phyloP scores from a whole-genome alignment of 2,797 vertebrate species.

The Carcharodon carcharias region DNA sequence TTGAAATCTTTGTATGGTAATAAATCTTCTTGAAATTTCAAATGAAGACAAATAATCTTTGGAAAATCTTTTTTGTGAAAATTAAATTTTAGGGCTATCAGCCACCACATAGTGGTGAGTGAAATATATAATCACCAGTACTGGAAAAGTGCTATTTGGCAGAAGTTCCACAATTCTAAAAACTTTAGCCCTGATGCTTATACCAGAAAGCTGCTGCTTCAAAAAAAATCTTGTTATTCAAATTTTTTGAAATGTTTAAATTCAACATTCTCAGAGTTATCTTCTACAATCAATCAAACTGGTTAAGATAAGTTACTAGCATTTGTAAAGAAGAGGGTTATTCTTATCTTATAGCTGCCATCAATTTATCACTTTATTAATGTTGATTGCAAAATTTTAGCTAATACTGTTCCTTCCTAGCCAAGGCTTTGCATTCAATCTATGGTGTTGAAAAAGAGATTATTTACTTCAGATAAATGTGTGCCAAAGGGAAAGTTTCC shows the following conservation, averaged over 20 bases:
- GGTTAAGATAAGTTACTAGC: neutral
- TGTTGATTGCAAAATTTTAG: neutral
- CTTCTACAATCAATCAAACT: neutral
- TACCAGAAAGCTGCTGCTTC: neutral
- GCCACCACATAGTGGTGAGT: neutral
- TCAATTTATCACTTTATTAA: neutral
- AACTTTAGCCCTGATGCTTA: neutral
- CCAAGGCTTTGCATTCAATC: neutral
- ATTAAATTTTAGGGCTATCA: neutral
- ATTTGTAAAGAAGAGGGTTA: neutral
- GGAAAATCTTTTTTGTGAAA: neutral
- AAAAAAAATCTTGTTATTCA: neutral
- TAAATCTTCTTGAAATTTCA: conserved; percentile 25
- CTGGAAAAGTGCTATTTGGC: neutral
- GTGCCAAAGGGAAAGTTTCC: neutral
- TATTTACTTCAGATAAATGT: neutral
- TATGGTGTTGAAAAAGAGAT: neutral
- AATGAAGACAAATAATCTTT: conserved; percentile 28
- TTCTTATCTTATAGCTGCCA: neutral
- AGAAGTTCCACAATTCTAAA: neutral
- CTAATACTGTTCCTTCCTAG: neutral
- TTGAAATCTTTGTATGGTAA: neutral
- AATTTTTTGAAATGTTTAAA: neutral
- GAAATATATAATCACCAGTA: neutral
- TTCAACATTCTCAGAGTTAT: neutral